A percentile compares a stretch with the other conserved stretches of the same genome.
Evolutionary conservation across 1,140 invertebrate genomes (phyloP).

Genomic region (Drosophila jambulina): DNA sequence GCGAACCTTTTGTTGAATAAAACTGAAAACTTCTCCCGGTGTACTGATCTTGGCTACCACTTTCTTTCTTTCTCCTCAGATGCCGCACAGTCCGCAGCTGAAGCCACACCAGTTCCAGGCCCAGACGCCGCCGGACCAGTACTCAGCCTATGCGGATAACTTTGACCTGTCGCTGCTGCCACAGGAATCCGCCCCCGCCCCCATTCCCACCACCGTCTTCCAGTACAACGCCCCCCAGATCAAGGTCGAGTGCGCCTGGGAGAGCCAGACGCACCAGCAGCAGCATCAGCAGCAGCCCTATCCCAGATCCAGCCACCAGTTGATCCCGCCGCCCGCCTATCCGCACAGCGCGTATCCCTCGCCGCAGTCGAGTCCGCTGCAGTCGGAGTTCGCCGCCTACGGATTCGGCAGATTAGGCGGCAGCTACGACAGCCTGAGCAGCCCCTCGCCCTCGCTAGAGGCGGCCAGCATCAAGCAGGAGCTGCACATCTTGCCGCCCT

Average conservation of each 20-base stretch:
- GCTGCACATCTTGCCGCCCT: constrained; percentile 81
- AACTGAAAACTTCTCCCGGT: neutral
- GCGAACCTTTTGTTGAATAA: neutral
- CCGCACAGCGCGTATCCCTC: constrained; percentile 80
- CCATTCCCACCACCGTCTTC: constrained; percentile 79
- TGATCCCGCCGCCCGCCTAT: constrained; percentile 76
- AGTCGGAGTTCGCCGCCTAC: constrained; percentile 73
- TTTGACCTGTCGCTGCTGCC: constrained; percentile 92
- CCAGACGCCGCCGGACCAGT: constrained; percentile 86
- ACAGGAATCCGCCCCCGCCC: constrained; percentile 78
- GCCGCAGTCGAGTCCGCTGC: constrained; percentile 78
- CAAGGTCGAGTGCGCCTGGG: constrained; percentile 79
- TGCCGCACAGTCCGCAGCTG: constrained; percentile 93
- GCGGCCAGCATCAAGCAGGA: constrained; percentile 79
- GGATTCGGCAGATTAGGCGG: constrained; percentile 52
- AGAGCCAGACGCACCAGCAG: constrained; percentile 50
- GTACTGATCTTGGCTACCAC: constrained; percentile 15
- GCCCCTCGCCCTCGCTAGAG: constrained; percentile 81
- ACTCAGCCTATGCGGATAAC: constrained; percentile 88
- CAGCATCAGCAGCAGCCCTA: constrained; percentile 47
- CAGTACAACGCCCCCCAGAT: constrained; percentile 81
- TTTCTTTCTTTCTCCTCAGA: constrained; percentile 87
- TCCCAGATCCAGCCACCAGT: constrained; percentile 47
- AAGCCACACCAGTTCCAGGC: constrained; percentile 85
- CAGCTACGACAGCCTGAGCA: constrained; percentile 75